A percentile compares a stretch with the other conserved stretches of the same genome.
Conservation (phyloP, 2,113 vertebrate genomes). For the Cynocephalus volans region DNA sequence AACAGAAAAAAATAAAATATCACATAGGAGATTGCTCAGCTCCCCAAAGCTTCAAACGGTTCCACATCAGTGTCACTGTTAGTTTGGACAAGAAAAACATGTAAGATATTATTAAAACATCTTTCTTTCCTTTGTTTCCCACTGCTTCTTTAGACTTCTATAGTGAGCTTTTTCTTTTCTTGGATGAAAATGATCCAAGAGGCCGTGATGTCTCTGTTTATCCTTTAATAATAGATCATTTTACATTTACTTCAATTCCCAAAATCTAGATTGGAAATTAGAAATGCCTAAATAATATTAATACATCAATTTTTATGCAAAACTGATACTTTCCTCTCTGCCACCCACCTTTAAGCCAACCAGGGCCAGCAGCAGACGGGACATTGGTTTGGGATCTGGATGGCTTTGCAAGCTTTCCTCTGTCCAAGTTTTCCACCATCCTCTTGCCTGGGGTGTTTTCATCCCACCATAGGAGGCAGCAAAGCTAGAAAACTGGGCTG, state of each 20-base stretch:
- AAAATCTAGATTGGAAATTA: not conserved
- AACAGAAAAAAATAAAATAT: not conserved
- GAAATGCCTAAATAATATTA: not conserved
- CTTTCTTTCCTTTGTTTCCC: not conserved
- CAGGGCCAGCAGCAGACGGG: not conserved
- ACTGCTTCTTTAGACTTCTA: not conserved
- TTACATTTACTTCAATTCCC: not conserved
- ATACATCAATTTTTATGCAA: not conserved
- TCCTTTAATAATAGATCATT: not conserved
- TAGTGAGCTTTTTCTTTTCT: not conserved
- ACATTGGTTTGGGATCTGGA: not conserved
- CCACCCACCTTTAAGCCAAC: fast-evolving
- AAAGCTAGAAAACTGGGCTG: fast-evolving
- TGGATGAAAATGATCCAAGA: not conserved
- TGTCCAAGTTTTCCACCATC: not conserved
- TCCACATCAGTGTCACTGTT: not conserved
- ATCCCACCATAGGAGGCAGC: fast-evolving
- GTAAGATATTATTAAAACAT: not conserved
- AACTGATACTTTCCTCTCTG: not conserved
- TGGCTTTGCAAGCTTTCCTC: not conserved
- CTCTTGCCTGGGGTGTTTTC: fast-evolving
- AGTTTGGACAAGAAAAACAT: not conserved
- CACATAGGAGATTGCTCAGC: not conserved
- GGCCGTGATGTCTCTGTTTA: not conserved
- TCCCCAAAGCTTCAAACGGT: not conserved